A percentile compares a stretch with the other conserved stretches of the same genome.
Evolutionary conservation across 2,113 vertebrate species (phyloP).

Genomic region (Euleptes europaea): DNA sequence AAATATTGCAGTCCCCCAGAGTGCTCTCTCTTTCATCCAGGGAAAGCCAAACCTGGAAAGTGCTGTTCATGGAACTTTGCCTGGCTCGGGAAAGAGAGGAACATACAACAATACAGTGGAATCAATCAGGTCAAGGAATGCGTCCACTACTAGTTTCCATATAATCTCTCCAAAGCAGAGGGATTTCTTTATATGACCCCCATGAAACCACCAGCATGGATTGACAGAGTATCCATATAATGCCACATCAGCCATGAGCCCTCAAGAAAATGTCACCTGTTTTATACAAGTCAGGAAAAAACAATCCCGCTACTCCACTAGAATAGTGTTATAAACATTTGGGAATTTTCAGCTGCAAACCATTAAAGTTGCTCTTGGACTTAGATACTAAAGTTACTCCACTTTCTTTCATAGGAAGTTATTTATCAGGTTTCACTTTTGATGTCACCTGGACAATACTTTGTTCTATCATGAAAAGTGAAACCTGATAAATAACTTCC

Average conservation of each 20-base stretch:
- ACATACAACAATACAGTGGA: neutral
- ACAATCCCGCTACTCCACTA: neutral
- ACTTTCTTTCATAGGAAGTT: slow-evolving; percentile 30
- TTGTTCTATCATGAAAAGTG: slow-evolving; percentile 1
- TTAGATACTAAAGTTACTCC: too few relatives aligned
- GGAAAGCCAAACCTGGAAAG: too few relatives aligned
- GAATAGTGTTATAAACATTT: neutral
- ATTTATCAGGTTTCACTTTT: slow-evolving; percentile 11
- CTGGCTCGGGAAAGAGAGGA: too few relatives aligned
- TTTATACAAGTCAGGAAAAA: neutral
- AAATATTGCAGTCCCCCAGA: too few relatives aligned
- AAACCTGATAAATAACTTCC: slow-evolving; percentile 14
- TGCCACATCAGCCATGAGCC: neutral
- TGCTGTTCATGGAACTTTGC: too few relatives aligned
- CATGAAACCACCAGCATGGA: neutral
- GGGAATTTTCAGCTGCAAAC: neutral
- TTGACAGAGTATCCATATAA: neutral
- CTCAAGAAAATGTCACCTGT: neutral
- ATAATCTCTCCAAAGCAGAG: neutral
- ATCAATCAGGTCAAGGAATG: neutral
- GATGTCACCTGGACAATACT: too few relatives aligned
- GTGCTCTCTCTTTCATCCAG: too few relatives aligned
- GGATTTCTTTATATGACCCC: neutral
- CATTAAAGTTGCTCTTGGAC: neutral
- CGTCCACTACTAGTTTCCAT: neutral